phyloP scores from a whole-genome alignment of 2,888 invertebrate genomes.

The Hemicrepidius hirtus region DNA sequence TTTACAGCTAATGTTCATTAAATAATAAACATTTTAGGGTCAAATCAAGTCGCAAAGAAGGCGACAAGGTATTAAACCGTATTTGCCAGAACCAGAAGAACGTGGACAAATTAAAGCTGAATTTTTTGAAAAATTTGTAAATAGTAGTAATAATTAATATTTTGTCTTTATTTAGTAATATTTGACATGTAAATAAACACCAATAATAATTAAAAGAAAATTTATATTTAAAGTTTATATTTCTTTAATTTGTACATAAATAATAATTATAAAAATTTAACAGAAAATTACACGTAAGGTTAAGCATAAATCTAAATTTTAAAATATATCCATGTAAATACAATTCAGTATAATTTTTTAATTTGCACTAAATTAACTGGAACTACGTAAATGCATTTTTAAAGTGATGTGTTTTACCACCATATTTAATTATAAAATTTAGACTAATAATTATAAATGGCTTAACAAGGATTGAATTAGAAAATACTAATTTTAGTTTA shows the following conservation, averaged over 20 bases:
- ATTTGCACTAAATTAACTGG: too few species aligned
- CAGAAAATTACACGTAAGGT: neutral
- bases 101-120: constrained; percentile 80
- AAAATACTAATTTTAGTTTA: too few species aligned
- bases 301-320: constrained; percentile 13
- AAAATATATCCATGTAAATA: constrained; percentile 17
- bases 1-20: neutral
- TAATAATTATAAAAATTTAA: constrained; percentile 7
- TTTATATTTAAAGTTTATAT: too few species aligned
- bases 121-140: constrained; percentile 70
- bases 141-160: constrained; percentile 26
- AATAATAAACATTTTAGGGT: constrained; percentile 15
- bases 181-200: too few species aligned
- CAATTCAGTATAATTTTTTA: neutral
- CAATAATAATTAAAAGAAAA: too few species aligned
- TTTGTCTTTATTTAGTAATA: neutral
- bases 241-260: constrained; percentile 24
- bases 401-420: too few species aligned
- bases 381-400: too few species aligned
- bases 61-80: constrained; percentile 78
- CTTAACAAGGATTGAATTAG: neutral
- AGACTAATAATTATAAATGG: too few species aligned
- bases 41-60: constrained; percentile 75
- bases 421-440: too few species aligned
- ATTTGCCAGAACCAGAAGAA: constrained; percentile 82